phyloP scores from a whole-genome alignment of 2,888 invertebrate species.

The Steromphala cineraria region DNA sequence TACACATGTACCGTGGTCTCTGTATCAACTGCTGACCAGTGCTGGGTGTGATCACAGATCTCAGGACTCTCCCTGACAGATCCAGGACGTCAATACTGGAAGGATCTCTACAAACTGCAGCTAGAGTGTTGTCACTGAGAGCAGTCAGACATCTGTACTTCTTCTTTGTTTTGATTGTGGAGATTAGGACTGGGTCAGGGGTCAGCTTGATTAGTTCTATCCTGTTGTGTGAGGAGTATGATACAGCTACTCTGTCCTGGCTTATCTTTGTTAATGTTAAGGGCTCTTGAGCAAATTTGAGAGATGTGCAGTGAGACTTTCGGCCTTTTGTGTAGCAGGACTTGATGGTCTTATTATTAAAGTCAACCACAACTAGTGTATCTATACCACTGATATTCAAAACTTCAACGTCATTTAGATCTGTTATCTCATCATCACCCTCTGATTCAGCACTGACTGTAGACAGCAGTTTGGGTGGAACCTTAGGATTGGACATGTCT shows the following conservation, averaged over 20 bases:
- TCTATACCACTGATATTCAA: not conserved
- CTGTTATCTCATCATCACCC: not conserved
- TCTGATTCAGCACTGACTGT: not conserved
- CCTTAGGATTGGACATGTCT: too few relatives aligned
- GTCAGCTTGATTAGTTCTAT: not conserved
- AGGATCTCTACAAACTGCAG: not conserved
- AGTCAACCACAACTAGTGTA: not conserved
- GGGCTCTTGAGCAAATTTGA: not conserved
- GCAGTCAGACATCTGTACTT: not conserved
- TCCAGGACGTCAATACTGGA: not conserved
- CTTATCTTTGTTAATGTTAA: not conserved
- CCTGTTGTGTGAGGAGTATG: not conserved
- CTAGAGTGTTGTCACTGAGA: not conserved
- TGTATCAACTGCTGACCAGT: not conserved
- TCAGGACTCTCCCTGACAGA: not conserved
- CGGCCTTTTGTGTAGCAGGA: not conserved
- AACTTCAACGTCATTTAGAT: not conserved
- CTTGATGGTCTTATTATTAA: not conserved
- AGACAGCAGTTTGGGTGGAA: too few relatives aligned
- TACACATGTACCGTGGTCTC: not conserved
- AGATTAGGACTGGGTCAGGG: not conserved
- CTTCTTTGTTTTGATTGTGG: not conserved
- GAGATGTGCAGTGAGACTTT: not conserved
- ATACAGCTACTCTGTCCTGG: not conserved
- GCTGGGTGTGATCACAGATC: not conserved